phyloP scores from a whole-genome alignment of 1,140 invertebrate species.

The Pinna nobilis region DNA sequence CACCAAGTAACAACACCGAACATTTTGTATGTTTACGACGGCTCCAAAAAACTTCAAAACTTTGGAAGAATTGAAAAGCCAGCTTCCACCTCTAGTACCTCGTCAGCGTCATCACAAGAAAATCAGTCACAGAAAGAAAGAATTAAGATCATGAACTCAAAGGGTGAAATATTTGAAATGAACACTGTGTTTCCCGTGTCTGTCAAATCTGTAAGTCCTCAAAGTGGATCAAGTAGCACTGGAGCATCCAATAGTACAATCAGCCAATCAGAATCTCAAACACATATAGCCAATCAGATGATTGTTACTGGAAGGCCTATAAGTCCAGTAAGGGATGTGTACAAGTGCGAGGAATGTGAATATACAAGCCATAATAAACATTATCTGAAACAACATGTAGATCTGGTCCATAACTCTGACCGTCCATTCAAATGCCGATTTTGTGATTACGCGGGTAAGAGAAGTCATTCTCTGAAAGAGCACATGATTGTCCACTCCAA shows the following conservation, averaged over 20 bases:
- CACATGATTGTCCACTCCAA: conserved; percentile 72
- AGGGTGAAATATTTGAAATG: too few relatives aligned
- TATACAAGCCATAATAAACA: conserved; percentile 71
- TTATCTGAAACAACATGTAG: conserved; percentile 72
- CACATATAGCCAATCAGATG: conserved; percentile 22
- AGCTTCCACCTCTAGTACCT: too few relatives aligned
- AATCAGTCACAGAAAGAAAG: too few relatives aligned
- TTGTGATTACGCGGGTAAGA: conserved; percentile 74
- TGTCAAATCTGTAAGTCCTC: conserved; percentile 2
- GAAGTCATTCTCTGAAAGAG: conserved; percentile 70
- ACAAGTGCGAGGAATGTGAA: conserved; percentile 58
- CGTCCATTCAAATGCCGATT: conserved; percentile 72
- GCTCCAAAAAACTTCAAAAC: conserved; percentile 1
- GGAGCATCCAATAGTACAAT: background rate
- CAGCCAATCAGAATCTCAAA: conserved; percentile 1
- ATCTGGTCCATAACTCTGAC: conserved; percentile 70
- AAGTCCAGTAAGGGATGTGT: conserved; percentile 17
- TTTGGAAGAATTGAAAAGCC: conserved; percentile 14
- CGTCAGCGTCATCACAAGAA: too few relatives aligned
- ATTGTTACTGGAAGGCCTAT: background rate
- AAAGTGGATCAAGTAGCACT: background rate
- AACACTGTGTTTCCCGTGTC: too few relatives aligned
- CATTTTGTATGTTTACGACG: conserved; percentile 16
- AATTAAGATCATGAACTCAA: too few relatives aligned
- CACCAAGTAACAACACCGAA: conserved; percentile 4